Evolutionary conservation across 2,113 vertebrate genomes (phyloP), one percentile per base, ranked within the genome.

Genomic region (Rutilus rutilus): DNA sequence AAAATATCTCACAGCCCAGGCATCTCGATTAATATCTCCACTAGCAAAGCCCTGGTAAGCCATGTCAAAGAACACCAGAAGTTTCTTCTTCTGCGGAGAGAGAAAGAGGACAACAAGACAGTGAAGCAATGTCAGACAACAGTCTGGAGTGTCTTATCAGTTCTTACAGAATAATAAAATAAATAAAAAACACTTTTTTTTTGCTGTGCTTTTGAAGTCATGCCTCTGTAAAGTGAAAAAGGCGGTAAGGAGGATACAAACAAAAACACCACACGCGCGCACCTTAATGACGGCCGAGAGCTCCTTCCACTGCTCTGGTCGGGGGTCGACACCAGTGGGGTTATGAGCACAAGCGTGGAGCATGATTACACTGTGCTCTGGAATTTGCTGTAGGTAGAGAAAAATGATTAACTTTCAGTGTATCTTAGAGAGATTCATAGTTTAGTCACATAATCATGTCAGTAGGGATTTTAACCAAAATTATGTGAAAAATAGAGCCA

Each of bases 31-130:
- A 10, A 97, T 97, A 88, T 99, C 98, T 17, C 98, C 98, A 0
- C 98, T 99, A 80, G 98, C 98, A 79, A 99, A 99, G 87, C 98
- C 98, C 93, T 99, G 98, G 87, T 99, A 99, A 47, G 98, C 98
- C 98, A 99, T 99, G 93, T 99, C 98, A 9, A 99, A 99, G 92
- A 97, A 99, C 6, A 94, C 95, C 0, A 99, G 95, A 86, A 99
- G 96, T 74, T 97, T 97, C 88, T 93, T 96, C 95, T 99, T 97
- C 98, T 99, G 93, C n/a, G 42, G 65, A 52, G n/a, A 73, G 1
- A 74, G 6, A 60, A 60, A 74, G 6, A 30, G 12, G 30, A 23
- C 23, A 50, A 2, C 50, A 30, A 69, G 6, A 21, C 4, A n/a
- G 14, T 60, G 12, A 79, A n/a, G 54, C 36, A 60, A 73, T 19